Evolutionary conservation across 1,140 invertebrate genomes (phyloP).

Genomic region (Stegodyphus dumicola): DNA sequence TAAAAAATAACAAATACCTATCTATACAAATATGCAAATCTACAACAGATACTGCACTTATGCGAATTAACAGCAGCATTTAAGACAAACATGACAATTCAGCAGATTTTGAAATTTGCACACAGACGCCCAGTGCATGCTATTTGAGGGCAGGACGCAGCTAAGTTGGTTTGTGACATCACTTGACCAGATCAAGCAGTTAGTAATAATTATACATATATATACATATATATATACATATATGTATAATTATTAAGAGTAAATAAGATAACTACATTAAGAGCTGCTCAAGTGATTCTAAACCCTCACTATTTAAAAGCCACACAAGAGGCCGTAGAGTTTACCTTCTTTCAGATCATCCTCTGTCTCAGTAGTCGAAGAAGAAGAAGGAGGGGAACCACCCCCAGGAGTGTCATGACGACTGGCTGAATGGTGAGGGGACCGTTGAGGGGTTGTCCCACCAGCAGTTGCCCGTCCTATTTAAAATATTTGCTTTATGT

Average conservation of each 20-base stretch:
- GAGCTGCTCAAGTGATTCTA: conserved; percentile 38
- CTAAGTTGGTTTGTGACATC: conserved; percentile 36
- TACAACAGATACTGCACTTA: conserved; percentile 41
- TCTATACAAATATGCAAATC: conserved; percentile 51
- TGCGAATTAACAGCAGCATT: conserved; percentile 16
- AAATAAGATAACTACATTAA: background rate
- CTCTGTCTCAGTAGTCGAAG: conserved; percentile 54
- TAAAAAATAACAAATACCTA: conserved; percentile 30
- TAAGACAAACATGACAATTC: conserved; percentile 33
- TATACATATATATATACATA: no score
- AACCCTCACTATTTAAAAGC: conserved; percentile 50
- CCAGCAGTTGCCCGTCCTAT: conserved; percentile 36
- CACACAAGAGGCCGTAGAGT: conserved; percentile 58
- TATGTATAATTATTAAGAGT: background rate
- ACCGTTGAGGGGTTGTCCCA: conserved; percentile 60
- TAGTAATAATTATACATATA: background rate
- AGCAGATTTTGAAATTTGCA: conserved; percentile 3
- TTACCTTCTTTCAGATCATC: conserved; percentile 62
- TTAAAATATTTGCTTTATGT: background rate
- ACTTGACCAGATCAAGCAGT: conserved; percentile 11
- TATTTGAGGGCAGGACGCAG: conserved; percentile 51
- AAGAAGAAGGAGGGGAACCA: conserved; percentile 19
- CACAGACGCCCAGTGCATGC: conserved; percentile 39
- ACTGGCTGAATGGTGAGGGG: conserved; percentile 62
- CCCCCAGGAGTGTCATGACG: conserved; percentile 55